phyloP scores from a whole-genome alignment of 2,113 vertebrate genomes.

The Osmerus eperlanus region DNA sequence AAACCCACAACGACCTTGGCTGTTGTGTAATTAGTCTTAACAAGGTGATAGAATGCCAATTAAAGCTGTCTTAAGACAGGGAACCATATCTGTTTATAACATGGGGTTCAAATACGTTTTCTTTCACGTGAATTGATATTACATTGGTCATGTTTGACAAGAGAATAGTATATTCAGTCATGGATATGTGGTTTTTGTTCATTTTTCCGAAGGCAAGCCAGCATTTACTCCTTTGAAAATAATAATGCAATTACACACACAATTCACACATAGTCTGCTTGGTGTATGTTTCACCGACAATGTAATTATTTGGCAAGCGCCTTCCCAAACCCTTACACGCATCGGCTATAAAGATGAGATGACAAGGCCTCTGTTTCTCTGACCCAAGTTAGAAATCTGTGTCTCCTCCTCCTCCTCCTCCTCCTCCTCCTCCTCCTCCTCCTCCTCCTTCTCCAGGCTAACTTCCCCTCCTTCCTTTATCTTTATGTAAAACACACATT shows the following conservation, averaged over 20 bases:
- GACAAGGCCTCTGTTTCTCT: too few relatives aligned
- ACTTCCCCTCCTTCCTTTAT: constrained; percentile 51
- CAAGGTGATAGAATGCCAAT: constrained; percentile 73
- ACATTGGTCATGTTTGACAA: too few relatives aligned
- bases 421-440: constrained; percentile 2
- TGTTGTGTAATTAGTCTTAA: constrained; percentile 86
- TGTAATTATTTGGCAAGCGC: too few relatives aligned
- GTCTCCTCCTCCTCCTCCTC: too few relatives aligned
- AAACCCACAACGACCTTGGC: constrained; percentile 83
- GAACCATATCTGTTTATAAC: constrained; percentile 15
- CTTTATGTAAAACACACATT: constrained; percentile 66
- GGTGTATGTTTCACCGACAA: too few relatives aligned
- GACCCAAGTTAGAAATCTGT: constrained; percentile 12
- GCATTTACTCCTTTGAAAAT: too few relatives aligned
- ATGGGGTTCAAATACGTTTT: not conserved
- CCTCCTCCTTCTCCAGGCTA: constrained; percentile 10
- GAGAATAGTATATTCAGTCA: too few relatives aligned
- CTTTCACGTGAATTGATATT: not conserved
- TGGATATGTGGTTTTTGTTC: too few relatives aligned
- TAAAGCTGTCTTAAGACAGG: constrained; percentile 37
- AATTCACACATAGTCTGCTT: not conserved
- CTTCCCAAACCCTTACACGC: too few relatives aligned
- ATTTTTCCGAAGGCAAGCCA: too few relatives aligned
- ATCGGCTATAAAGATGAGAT: too few relatives aligned
- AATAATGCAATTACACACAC: not conserved